Conservation (phyloP, 2,113 vertebrate genomes). For the Mesitornis unicolor region DNA sequence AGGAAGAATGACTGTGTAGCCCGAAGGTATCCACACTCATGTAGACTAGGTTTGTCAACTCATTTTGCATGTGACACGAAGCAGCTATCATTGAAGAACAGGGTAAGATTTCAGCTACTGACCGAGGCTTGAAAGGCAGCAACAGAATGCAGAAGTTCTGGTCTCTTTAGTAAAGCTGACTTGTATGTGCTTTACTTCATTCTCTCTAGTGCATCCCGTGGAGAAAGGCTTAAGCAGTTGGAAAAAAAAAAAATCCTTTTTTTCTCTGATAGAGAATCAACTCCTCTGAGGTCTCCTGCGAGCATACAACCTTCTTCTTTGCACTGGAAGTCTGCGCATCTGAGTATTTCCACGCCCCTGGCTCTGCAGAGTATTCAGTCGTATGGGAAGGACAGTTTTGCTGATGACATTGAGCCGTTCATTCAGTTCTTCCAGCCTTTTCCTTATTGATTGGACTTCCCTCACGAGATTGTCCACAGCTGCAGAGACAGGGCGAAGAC, state of each 20-base stretch:
- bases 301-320: slow-evolving; percentile 37
- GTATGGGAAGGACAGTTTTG: slow-evolving; percentile 3
- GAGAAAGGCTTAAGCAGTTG: neutral
- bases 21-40: neutral
- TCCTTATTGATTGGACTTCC: slow-evolving; percentile 59
- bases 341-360: slow-evolving; percentile 47
- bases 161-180: neutral
- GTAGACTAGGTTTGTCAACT: neutral
- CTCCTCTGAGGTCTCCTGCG: slow-evolving; percentile 27
- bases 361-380: slow-evolving; percentile 39
- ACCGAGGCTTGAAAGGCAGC: neutral
- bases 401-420: slow-evolving; percentile 54
- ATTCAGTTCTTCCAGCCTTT: slow-evolving; percentile 56
- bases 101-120: neutral
- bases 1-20: neutral
- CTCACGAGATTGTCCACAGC: slow-evolving; percentile 68
- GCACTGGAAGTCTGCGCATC: slow-evolving; percentile 4
- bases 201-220: neutral
- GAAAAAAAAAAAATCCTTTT: neutral
- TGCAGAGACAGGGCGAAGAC: slow-evolving; percentile 58
- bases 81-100: neutral
- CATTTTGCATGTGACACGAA: neutral
- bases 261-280: neutral
- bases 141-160: neutral
- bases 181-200: neutral